A percentile compares a stretch with the other conserved stretches of the same genome.
Conservation (phyloP, 2,113 vertebrate species). For the Eulemur macaco region DNA sequence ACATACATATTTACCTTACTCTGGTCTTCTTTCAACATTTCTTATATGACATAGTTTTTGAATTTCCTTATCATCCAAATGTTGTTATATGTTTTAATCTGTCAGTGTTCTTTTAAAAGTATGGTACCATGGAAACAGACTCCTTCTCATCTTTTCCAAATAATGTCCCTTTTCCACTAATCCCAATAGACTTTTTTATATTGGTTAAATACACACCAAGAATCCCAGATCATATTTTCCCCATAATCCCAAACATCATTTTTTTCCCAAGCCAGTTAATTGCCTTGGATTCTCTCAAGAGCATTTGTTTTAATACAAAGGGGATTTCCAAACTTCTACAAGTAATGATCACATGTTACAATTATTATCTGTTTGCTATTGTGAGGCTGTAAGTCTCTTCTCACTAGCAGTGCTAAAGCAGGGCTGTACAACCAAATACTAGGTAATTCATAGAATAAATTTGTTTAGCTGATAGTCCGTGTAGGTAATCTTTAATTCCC, state of each 20-base stretch:
- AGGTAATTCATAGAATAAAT: background rate
- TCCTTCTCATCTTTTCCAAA: background rate
- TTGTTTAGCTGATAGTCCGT: background rate
- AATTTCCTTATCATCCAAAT: background rate
- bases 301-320: background rate
- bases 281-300: background rate
- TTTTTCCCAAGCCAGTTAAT: background rate
- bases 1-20: background rate
- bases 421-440: accelerated
- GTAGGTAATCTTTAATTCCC: background rate
- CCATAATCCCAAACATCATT: background rate
- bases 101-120: background rate
- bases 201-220: background rate
- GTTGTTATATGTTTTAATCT: background rate
- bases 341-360: background rate
- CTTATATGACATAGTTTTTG: background rate
- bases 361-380: background rate
- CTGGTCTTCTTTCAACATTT: background rate
- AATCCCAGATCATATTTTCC: background rate
- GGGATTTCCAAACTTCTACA: background rate
- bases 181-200: background rate
- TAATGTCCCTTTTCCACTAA: accelerated
- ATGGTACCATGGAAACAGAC: background rate
- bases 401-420: background rate
- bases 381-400: background rate